Percentiles rank a stretch among this genome's conserved stretches.
Evolutionary conservation across 2,113 vertebrate genomes (phyloP).

Genomic region (Catharus minimus): DNA sequence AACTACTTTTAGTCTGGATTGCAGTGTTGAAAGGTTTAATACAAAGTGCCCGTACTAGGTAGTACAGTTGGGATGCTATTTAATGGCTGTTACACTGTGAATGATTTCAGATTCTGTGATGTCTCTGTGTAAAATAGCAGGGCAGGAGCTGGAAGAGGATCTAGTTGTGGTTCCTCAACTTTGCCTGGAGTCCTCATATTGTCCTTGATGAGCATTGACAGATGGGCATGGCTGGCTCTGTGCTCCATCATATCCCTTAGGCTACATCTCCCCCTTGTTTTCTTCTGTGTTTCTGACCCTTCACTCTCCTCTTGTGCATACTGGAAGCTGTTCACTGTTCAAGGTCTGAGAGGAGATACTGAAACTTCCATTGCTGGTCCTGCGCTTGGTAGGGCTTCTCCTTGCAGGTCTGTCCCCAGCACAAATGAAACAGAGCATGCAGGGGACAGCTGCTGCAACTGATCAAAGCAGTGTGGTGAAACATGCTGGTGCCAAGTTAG

Average conservation of each 20-base stretch:
- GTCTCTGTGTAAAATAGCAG: not conserved
- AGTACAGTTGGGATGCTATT: not conserved
- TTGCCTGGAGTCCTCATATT: not conserved
- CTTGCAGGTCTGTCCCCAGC: not conserved
- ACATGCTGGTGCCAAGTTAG: not conserved
- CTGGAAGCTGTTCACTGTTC: not conserved
- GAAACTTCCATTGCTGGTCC: not conserved
- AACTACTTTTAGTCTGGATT: not conserved
- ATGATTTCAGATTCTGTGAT: not conserved
- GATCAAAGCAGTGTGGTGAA: not conserved
- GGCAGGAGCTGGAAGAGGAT: not conserved
- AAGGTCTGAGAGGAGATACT: not conserved
- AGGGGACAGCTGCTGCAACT: slow-evolving; percentile 5
- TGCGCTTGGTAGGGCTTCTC: not conserved
- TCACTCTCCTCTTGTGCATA: not conserved
- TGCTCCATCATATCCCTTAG: not conserved
- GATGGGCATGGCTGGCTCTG: slow-evolving; percentile 1
- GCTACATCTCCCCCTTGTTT: not conserved
- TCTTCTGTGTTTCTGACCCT: not conserved
- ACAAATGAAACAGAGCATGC: slow-evolving; percentile 45
- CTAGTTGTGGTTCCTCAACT: not conserved
- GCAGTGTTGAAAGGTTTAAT: not conserved
- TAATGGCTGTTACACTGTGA: not conserved
- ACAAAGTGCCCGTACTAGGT: not conserved
- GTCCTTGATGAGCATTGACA: not conserved